These are phyloP conservation scores for Antheraea mylitta DNA, from an alignment of 1,140 invertebrate genomes.

Conservation along the genomic window DNA sequence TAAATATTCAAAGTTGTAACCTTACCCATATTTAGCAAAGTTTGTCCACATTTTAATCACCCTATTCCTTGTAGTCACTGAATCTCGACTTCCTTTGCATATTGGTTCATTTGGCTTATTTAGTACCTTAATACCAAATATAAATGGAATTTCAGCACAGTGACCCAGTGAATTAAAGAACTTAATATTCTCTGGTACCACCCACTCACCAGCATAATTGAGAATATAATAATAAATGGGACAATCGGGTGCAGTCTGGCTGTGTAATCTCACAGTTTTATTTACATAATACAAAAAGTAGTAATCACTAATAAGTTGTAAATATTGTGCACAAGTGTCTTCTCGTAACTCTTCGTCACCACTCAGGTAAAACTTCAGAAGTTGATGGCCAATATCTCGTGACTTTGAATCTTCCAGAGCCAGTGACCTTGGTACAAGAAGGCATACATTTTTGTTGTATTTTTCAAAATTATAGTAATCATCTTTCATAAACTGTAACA, in stretches of 20 bases:
- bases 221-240: slow-evolving; percentile 64
- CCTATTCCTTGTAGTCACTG: slow-evolving; percentile 50
- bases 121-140: slow-evolving; percentile 47
- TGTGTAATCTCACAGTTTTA: slow-evolving; percentile 54
- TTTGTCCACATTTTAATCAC: slow-evolving; percentile 70
- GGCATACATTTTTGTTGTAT: slow-evolving; percentile 45
- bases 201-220: slow-evolving; percentile 58
- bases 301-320: slow-evolving; percentile 61
- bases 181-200: slow-evolving; percentile 39
- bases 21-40: slow-evolving; percentile 70
- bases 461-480: slow-evolving; percentile 56
- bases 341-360: slow-evolving; percentile 39
- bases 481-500: slow-evolving; percentile 43
- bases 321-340: slow-evolving; percentile 49
- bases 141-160: slow-evolving; percentile 50
- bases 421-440: slow-evolving; percentile 51
- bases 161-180: slow-evolving; percentile 52
- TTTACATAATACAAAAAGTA: slow-evolving; percentile 62
- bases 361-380: slow-evolving; percentile 58
- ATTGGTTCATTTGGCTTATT: slow-evolving; percentile 14
- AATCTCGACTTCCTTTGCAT: slow-evolving; percentile 55
- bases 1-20: slow-evolving; percentile 4
- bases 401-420: slow-evolving; percentile 33
- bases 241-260: slow-evolving; percentile 41
- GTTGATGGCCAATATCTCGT: slow-evolving; percentile 47